Percentiles rank a stretch among this genome's conserved stretches.
These are phyloP conservation scores for Drosophila ogumai DNA, from an alignment of 1,140 invertebrate genomes.

Conservation along the genomic window DNA sequence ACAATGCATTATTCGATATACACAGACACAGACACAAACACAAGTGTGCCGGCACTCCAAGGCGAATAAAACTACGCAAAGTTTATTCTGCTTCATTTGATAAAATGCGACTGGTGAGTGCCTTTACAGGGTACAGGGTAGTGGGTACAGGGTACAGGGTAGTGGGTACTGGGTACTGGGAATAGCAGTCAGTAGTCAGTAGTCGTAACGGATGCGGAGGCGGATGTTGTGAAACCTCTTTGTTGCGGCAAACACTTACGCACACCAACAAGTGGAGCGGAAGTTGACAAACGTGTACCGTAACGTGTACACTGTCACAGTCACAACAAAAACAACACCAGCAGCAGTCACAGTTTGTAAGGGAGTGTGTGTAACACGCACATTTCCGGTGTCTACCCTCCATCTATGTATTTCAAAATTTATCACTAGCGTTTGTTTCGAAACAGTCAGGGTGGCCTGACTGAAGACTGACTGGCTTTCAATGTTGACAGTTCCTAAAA, in stretches of 20 bases:
- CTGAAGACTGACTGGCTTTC: constrained; percentile 19
- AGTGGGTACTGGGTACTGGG: background rate
- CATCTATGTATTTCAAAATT: constrained; percentile 36
- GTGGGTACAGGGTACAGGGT: too few species aligned
- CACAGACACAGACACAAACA: background rate
- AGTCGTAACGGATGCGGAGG: constrained; percentile 39
- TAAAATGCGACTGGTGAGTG: constrained; percentile 27
- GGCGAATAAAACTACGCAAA: constrained; percentile 40
- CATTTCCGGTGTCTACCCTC: constrained; percentile 57
- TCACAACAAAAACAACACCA: constrained; percentile 10
- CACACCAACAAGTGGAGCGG: constrained; percentile 55
- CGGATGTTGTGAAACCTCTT: constrained; percentile 67
- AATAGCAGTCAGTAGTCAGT: background rate
- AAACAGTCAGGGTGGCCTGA: constrained; percentile 36
- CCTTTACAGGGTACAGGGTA: constrained; percentile 2
- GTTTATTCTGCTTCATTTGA: constrained; percentile 57
- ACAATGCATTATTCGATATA: constrained; percentile 30
- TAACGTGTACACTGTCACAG: constrained; percentile 46
- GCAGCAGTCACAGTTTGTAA: constrained; percentile 4
- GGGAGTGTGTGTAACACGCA: constrained; percentile 52
- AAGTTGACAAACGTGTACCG: constrained; percentile 57
- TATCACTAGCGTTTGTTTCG: constrained; percentile 60
- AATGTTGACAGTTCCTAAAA: constrained; percentile 50
- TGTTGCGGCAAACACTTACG: constrained; percentile 52
- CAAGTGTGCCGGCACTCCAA: constrained; percentile 1